A percentile compares a stretch with the other conserved stretches of the same genome.
phyloP scores from a whole-genome alignment of 2,888 invertebrate species.

The Heliconius aoede region DNA sequence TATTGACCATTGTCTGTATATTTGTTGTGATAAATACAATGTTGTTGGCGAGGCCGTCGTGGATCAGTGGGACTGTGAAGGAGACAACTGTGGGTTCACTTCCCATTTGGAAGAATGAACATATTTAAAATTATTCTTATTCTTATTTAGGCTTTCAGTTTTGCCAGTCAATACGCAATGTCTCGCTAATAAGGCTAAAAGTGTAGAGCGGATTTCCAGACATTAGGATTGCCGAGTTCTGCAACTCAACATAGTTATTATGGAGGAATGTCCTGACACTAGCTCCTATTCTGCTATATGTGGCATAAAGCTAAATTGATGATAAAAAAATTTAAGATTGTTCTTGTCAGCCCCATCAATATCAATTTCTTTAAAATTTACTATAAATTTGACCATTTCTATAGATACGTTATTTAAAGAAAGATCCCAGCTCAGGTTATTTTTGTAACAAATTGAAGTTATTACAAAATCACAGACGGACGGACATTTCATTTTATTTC shows the following conservation, averaged over 20 bases:
- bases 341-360: too few species aligned
- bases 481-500: slow-evolving; percentile 14
- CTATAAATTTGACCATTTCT: too few species aligned
- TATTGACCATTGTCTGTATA: background rate
- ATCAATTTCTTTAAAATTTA: too few species aligned
- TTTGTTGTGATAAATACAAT: background rate
- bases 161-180: background rate
- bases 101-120: too few species aligned
- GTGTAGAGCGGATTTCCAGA: too few species aligned
- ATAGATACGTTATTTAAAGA: background rate
- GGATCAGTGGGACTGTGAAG: too few species aligned
- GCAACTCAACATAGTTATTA: too few species aligned
- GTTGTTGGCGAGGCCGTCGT: background rate
- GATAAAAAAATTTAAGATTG: too few species aligned
- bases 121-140: too few species aligned
- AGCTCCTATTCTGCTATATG: background rate
- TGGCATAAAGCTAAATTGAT: background rate
- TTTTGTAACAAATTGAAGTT: slow-evolving; percentile 16
- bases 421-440: background rate
- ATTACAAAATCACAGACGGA: slow-evolving; percentile 20
- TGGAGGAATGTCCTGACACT: background rate
- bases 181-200: background rate
- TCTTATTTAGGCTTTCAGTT: background rate
- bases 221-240: too few species aligned
- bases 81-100: too few species aligned